Conservation (phyloP, 2,113 vertebrate genomes). For the Podocnemis expansa region DNA sequence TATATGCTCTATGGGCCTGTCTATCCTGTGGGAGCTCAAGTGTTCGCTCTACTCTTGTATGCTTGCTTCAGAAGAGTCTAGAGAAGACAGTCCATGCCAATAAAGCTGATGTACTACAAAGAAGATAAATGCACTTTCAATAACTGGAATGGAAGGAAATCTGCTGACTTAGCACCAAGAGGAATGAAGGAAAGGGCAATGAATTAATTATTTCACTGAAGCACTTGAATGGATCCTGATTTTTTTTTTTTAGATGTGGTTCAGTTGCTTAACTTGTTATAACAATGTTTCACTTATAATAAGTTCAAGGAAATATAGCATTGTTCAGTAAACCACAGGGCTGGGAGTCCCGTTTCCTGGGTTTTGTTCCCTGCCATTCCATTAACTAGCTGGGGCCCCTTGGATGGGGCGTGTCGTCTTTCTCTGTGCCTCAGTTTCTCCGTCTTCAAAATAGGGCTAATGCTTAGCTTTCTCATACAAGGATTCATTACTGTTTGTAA, state of each 20-base stretch:
- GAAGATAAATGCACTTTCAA: slow-evolving; percentile 30
- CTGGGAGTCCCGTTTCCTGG: not conserved
- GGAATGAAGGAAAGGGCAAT: slow-evolving; percentile 7
- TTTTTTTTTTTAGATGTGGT: slow-evolving; percentile 21
- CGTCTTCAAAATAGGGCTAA: not conserved
- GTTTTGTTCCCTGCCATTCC: not conserved
- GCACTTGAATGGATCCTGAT: slow-evolving; percentile 20
- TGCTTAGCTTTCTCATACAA: not conserved
- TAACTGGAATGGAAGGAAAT: slow-evolving; percentile 48
- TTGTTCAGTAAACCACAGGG: not conserved
- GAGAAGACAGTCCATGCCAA: not conserved
- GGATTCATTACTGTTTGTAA: not conserved
- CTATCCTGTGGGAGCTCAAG: not conserved
- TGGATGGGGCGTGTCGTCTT: not conserved
- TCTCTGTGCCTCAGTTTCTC: accelerated
- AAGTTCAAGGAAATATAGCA: not conserved
- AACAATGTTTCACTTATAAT: not conserved
- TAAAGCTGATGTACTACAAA: slow-evolving; percentile 52
- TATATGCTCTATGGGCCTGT: not conserved
- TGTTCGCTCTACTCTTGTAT: slow-evolving; percentile 14
- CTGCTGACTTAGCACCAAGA: slow-evolving; percentile 37
- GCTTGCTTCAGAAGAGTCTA: slow-evolving; percentile 1
- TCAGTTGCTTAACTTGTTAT: slow-evolving; percentile 26
- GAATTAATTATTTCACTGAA: slow-evolving; percentile 49
- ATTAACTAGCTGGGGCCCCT: not conserved